Base-by-base conservation (phyloP, 2,888 invertebrate genomes). In the Apodemia zela region DNA sequence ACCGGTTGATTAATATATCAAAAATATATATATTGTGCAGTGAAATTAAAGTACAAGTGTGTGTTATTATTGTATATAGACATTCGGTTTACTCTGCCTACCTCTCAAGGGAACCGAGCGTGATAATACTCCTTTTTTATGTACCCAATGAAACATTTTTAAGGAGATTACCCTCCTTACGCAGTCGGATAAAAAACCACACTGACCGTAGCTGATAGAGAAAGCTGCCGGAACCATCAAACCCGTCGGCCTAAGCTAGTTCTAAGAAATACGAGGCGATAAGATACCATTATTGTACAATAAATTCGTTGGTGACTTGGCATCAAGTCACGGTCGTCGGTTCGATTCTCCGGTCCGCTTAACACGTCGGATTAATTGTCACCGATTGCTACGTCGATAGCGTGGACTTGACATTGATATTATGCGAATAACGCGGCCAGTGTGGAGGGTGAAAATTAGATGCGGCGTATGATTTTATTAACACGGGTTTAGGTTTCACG, bases 321-420 rank as follows among this genome's bases (percentile, higher is more conserved):
- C 42, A 45, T 60, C 33, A 58, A 13, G 35, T 51, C 70, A 71
- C 68, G 72, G 70, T 73, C 73, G 75, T 70, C 69, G 69, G 71
- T 72, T 77, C 73, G 69, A 72, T 74, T 73, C 73, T 72, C 66
- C 69, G 74, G 71, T 73, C 69, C 72, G 69, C 64, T 54, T 57
- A 60, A 68, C 72, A 68, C 66, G 79, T 78, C 78, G 65, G 69
- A 69, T 73, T 73, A 68, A 76, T 73, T 67, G 75, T 73, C 72
- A 66, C 66, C 70, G 76, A 76, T 74, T 72, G 72, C 70, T 66
- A 67, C 66, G 67, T 66, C 65, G 70, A 67, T 67, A 67, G 58
- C 59, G 63, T 57, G 65, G 61, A 74, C 77, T 76, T 78, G 78
- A 75, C 73, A 75, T 72, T 75, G 72, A 75, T 72, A 68, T 67